These are phyloP conservation scores for Pseudochirops cupreus DNA, from an alignment of 2,797 vertebrate species.

Conservation along the genomic window DNA sequence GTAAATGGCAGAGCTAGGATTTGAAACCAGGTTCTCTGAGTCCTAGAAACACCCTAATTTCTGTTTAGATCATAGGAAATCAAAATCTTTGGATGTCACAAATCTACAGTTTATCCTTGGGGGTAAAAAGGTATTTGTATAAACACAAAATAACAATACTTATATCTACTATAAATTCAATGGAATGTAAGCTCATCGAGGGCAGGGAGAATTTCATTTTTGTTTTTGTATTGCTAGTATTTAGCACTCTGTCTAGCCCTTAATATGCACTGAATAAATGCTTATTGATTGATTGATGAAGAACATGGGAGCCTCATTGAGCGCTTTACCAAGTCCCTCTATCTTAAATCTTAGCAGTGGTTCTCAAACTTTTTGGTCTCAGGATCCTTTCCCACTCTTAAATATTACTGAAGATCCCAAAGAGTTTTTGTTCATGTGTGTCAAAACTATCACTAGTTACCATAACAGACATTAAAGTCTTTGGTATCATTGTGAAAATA, in stretches of 20 bases:
- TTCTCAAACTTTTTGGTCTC: background rate
- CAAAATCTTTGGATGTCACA: slow-evolving; percentile 39
- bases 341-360: background rate
- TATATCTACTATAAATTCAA: background rate
- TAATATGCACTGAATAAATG: background rate
- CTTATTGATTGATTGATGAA: background rate
- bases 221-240: background rate
- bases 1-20: background rate
- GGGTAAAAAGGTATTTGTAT: slow-evolving; percentile 11
- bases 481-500: background rate
- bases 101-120: slow-evolving; percentile 39
- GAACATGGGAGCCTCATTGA: background rate
- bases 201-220: background rate
- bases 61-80: slow-evolving; percentile 46
- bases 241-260: background rate
- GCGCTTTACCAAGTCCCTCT: background rate
- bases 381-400: background rate
- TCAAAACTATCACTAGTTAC: background rate
- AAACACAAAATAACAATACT: background rate
- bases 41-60: slow-evolving; percentile 36
- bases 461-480: background rate
- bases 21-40: background rate
- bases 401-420: background rate
- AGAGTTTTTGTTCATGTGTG: background rate
- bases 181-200: background rate